Evolutionary conservation across 2,888 invertebrate genomes (phyloP).

Genomic region (Zeuzera pyrina): DNA sequence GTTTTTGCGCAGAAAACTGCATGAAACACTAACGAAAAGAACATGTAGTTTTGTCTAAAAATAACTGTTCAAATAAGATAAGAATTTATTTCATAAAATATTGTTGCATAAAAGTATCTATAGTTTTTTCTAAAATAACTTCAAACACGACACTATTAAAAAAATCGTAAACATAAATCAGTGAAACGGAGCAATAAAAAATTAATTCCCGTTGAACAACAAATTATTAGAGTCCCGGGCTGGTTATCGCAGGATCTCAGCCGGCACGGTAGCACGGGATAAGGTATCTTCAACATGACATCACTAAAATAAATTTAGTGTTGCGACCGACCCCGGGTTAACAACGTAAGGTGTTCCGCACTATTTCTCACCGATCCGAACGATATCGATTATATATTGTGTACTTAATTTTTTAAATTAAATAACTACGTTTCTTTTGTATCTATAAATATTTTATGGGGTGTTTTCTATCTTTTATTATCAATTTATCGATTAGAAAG

Average conservation of each 20-base stretch:
- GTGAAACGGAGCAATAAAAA: conserved; percentile 20
- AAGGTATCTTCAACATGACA: conserved; percentile 51
- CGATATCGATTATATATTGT: conserved; percentile 34
- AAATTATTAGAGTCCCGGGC: conserved; percentile 38
- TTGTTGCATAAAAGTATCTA: too few relatives aligned
- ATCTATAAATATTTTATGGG: too few relatives aligned
- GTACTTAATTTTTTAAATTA: conserved; percentile 5
- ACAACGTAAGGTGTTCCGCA: conserved; percentile 43
- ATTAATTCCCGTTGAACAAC: conserved; percentile 37
- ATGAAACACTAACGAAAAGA: too few relatives aligned
- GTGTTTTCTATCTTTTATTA: too few relatives aligned
- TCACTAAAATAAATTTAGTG: conserved; percentile 59
- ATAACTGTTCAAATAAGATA: too few relatives aligned
- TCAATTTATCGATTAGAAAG: too few relatives aligned
- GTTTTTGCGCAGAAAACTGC: too few relatives aligned
- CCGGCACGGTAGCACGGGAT: conserved; percentile 49
- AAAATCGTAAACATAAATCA: too few relatives aligned
- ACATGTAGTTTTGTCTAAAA: too few relatives aligned
- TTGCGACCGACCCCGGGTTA: conserved; percentile 46
- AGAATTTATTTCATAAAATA: too few relatives aligned
- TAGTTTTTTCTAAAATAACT: too few relatives aligned
- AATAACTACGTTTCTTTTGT: conserved; percentile 1
- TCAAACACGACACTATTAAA: too few relatives aligned
- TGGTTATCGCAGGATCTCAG: conserved; percentile 42
- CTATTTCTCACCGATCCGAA: conserved; percentile 48